A percentile compares a stretch with the other conserved stretches of the same genome.
These are phyloP conservation scores for Rhinichthys klamathensis DNA, from an alignment of 2,113 vertebrate species.

Conservation along the genomic window DNA sequence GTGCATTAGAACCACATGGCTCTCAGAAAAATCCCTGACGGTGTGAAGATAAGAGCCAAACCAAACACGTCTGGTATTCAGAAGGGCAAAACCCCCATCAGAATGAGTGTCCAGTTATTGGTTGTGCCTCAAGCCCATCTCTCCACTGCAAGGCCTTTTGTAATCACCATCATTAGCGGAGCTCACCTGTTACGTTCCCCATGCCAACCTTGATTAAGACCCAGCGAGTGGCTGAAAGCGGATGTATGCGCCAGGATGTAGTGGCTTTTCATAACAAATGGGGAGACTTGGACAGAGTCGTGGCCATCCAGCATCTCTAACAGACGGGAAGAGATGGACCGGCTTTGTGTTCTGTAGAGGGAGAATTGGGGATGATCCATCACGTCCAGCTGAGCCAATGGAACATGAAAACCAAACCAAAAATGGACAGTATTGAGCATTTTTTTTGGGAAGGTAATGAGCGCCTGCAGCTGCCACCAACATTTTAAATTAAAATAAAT, in stretches of 20 bases:
- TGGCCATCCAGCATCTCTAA: constrained; percentile 30
- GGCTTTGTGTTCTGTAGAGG: constrained; percentile 38
- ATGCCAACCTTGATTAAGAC: constrained; percentile 62
- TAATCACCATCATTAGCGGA: constrained; percentile 59
- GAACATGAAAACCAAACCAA: constrained; percentile 26
- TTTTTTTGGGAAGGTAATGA: neutral
- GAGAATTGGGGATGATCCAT: constrained; percentile 15
- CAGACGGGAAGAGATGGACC: constrained; percentile 28
- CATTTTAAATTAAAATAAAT: neutral
- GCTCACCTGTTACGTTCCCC: constrained; percentile 63
- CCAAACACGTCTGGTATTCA: constrained; percentile 34
- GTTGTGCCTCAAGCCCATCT: constrained; percentile 31
- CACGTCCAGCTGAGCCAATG: constrained; percentile 23
- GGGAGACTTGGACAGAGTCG: constrained; percentile 19
- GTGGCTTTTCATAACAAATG: constrained; percentile 46
- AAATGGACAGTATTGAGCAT: neutral
- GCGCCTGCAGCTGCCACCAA: neutral
- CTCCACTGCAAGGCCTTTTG: constrained; percentile 47
- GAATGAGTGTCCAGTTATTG: constrained; percentile 45
- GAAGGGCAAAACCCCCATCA: constrained; percentile 40
- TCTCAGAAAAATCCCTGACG: neutral
- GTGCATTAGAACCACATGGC: constrained; percentile 17
- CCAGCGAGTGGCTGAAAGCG: constrained; percentile 31
- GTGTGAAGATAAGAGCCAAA: constrained; percentile 1
- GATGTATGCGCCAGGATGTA: constrained; percentile 46